Evolutionary conservation across 2,797 vertebrate species (phyloP), one percentile per base, ranked within the genome.

Genomic region (Alfaro cultratus): DNA sequence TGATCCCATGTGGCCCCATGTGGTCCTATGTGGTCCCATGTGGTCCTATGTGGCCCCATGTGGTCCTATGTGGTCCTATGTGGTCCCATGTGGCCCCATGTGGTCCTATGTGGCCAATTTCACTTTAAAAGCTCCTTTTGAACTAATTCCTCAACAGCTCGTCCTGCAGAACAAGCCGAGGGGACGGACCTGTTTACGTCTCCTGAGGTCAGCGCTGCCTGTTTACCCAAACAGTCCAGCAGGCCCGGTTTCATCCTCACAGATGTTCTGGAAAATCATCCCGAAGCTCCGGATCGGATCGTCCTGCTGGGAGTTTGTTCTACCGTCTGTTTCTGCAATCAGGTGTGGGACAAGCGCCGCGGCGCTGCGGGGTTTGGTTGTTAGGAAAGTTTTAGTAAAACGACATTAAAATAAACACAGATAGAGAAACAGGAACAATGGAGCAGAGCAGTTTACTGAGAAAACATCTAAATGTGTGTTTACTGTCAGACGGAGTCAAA

Each of bases 281-380:
- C 77, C 87, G 86, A 49, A 81, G 16, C 57, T 76, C 64, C 60
- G 79, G 67, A 85, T 85, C 60, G 64, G 83, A 78, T 74, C 16
- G 7, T 77, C 85, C 75, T 57, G 77, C 79, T 71, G 85, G 86
- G 85, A 81, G 36, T 77, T 43, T 8, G 18, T 23, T 8, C 49
- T 21, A 70, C 0, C 0, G 83, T 91, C 92, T 95, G 92, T 84
- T 94, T 79, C 64, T 92, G 87, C 78, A 72, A 92, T 94, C 92
- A 93, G 79, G 75, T 75, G 83, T 72, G 78, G 91, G 89, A 8
- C 18, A 18, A 21, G 49, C 47, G 47, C 16, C 12, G 11, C 43
- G 1, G 34, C 41, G 47, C 47, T 21, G 47, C 47, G 2, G 18
- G 47, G 47, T 84, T 86, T 86, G 45, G 45, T 13, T 46, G 45